Conservation (phyloP, 2,888 invertebrate species). For the Cylindroiulus punctatus region DNA sequence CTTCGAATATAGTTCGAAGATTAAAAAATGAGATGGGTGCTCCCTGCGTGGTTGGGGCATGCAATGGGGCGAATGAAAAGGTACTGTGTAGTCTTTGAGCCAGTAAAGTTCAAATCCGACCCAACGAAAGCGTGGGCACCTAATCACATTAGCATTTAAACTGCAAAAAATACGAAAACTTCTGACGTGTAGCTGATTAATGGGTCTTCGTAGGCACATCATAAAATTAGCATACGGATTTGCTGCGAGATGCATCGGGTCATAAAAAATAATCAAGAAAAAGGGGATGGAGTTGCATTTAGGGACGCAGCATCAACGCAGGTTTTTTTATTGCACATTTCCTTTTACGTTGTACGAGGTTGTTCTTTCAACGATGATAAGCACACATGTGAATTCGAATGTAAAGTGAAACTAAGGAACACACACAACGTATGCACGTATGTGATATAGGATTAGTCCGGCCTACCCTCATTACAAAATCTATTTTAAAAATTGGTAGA, state of each 20-base stretch:
- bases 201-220: constrained; percentile 42
- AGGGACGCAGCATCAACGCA: background rate
- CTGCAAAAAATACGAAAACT: constrained; percentile 18
- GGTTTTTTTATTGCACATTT: background rate
- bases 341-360: background rate
- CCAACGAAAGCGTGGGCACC: background rate
- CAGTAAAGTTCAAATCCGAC: constrained; percentile 36
- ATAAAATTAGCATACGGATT: constrained; percentile 42
- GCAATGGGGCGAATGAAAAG: background rate
- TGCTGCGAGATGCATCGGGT: background rate
- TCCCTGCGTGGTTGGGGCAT: background rate
- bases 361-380: background rate
- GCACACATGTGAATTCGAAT: too few relatives aligned
- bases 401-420: too few relatives aligned
- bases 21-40: constrained; percentile 24
- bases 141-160: constrained; percentile 34
- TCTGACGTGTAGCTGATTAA: constrained; percentile 38
- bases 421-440: too few relatives aligned
- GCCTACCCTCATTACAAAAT: too few relatives aligned
- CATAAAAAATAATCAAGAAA: constrained; percentile 41
- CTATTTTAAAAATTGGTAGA: too few relatives aligned
- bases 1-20: background rate
- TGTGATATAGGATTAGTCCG: too few relatives aligned
- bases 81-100: background rate
- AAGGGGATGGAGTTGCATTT: constrained; percentile 1